Percentiles rank a stretch among this genome's conserved stretches.
Evolutionary conservation across 2,888 invertebrate species (phyloP).

Genomic region (Philereme vetulata): DNA sequence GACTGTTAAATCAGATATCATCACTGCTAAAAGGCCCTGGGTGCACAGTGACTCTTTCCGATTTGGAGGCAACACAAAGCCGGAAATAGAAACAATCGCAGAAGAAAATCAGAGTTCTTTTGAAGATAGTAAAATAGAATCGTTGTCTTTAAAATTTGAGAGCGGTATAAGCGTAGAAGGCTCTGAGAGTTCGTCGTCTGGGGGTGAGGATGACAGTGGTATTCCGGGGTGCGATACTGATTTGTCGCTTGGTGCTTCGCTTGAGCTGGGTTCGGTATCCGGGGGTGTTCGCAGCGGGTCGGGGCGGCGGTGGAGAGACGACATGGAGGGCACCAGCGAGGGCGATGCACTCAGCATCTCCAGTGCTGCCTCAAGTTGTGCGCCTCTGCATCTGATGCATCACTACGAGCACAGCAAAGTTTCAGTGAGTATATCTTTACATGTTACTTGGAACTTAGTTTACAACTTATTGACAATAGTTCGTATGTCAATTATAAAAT

Average conservation of each 20-base stretch:
- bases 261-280: slow-evolving; percentile 76
- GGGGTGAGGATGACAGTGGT: slow-evolving; percentile 69
- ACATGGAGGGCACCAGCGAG: slow-evolving; percentile 73
- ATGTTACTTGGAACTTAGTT: no score
- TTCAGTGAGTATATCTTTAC: slow-evolving; percentile 65
- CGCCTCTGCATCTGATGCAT: slow-evolving; percentile 71
- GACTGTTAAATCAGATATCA: slow-evolving; percentile 72
- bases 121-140: slow-evolving; percentile 55
- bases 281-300: slow-evolving; percentile 82
- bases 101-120: slow-evolving; percentile 55
- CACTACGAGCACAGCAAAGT: slow-evolving; percentile 78
- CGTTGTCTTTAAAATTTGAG: slow-evolving; percentile 66
- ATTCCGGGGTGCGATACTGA: slow-evolving; percentile 65
- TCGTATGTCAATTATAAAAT: no score
- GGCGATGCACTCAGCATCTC: slow-evolving; percentile 78
- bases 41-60: slow-evolving; percentile 76
- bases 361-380: slow-evolving; percentile 77
- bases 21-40: slow-evolving; percentile 73
- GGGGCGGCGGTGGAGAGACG: slow-evolving; percentile 78
- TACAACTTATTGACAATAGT: no score
- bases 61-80: slow-evolving; percentile 60
- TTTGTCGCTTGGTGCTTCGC: slow-evolving; percentile 78
- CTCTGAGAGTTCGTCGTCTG: slow-evolving; percentile 70
- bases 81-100: slow-evolving; percentile 55
- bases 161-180: slow-evolving; percentile 71